Evolutionary conservation across 2,888 invertebrate species (phyloP), one percentile per base, ranked within the genome.

Genomic region (Thymelicus acteon): DNA sequence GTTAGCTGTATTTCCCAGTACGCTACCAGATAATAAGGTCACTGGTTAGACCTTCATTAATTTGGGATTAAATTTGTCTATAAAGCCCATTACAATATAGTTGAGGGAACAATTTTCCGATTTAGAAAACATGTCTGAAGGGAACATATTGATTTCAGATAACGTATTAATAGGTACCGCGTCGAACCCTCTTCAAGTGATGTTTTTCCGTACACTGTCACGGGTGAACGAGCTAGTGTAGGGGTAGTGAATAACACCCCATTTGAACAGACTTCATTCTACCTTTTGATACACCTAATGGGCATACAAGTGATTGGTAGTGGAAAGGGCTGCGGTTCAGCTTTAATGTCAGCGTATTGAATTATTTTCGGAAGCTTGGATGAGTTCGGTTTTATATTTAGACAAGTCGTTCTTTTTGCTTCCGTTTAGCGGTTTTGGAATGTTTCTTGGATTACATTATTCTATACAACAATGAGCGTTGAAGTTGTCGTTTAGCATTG

Each of bases 141-240:
- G 0, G 19, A 19, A 19, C 47, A 54, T 68, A 54, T 54, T 44
- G 61, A 68, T 62, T 68, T 62, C 44, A 54, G 37, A 48, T 68
- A 62, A 68, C 31, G 37, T 68, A 62, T 68, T 68, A 68, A 68
- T 62, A 57, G 57, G 7, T 62, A 31, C 40, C 52, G 60, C 60
- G 62, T 62, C 62, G 8, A 48, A 68, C 68, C 68, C 62, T 68
- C 57, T 19, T 68, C 62, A 68, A 62, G 31, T 44, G 47, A 57
- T 15, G 54, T 62, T 62, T 44, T 62, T 44, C 62, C 40, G 44
- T 49, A 24, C 52, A 52, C 40, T 67, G 62, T 47, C 62, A 44
- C 62, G 68, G 44, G 44, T 61, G 40, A 61, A 61, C 47, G 61
- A 40, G 61, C 62, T 44, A 12, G 62, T 61, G 40, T n/a, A 49